Base-by-base conservation (phyloP, 23 tunicate species). In the Styela clava region DNA sequence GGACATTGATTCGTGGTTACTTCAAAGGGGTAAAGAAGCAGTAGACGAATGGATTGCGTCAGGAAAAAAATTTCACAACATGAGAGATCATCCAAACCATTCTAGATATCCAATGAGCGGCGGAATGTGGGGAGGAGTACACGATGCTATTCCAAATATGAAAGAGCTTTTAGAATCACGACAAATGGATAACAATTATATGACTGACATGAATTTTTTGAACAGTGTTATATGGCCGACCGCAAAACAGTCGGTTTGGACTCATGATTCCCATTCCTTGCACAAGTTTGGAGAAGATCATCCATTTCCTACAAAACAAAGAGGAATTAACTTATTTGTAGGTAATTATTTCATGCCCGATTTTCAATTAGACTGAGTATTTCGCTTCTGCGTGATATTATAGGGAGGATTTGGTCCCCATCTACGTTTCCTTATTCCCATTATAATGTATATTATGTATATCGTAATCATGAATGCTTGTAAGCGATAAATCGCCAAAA, bases 1-100 rank as follows among this genome's bases (percentile, higher is more conserved):
- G 24, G 77, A 71, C 16, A 29, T 71, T 16, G 77, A 71, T 29
- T 71, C 32, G 24, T 34, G 77, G 24, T 28, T 71, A 35, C 34
- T 71, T 2, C 34, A 5, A 32, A 71, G 77, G 29, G 77, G 77
- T 3, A 71, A 71, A 32, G 77, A 5, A 34, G 77, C 77, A 16
- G 37, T 34, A 28, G 77, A 71, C 35, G 77, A 71, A 30, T 71
- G 77, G 77, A 33, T 71, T 21, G 37, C 32, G 12, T 71, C 77
- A 3, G 77, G 77, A 33, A 71, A 35, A 30, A 71, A 71, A 30
- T 71, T 71, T 32, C 77, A 71, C 35, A 34, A 28, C 5, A 71
- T 71, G 77, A 29, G 73, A 68, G 73, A 68, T 24, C 73, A 68
- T 68, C 73, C 73, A 12, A 29, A 68, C 24, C 73, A 68, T 24